Base-by-base conservation (phyloP, 2,797 vertebrate genomes). In the Cryptoblepharus egeriae region DNA sequence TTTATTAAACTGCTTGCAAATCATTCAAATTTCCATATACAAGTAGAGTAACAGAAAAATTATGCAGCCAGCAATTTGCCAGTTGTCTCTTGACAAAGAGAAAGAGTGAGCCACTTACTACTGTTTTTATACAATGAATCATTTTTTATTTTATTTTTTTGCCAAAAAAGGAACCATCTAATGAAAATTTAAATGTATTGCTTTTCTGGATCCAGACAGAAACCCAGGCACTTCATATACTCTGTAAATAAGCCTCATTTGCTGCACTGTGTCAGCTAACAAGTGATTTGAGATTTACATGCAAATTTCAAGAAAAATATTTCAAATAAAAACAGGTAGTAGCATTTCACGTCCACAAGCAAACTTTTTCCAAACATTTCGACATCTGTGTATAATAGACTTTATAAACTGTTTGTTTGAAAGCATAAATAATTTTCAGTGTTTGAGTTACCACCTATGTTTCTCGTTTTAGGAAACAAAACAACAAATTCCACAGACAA, bases 341-440 rank as follows among this genome's bases (percentile, higher is more conserved):
- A 96, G 96, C 93, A 96, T 96, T 96, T 96, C 95, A 83, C 88
- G 88, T 90, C 88, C 92, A 94, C 95, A 95, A 94, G 94, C 95
- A 96, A 96, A 94, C 89, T 93, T 85, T 95, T 95, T 96, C 95
- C 96, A 97, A 97, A 97, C 94, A 97, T 94, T 95, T 96, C 94
- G 95, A 91, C 94, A 93, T 96, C 95, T 97, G 96, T 97, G 93
- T 97, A 96, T 95, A 96, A 95, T 94, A 94, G 92, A 58, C 57
- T 92, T 92, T 95, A 96, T 95, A 96, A 93, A 96, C 94, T 97
- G 96, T 97, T 97, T 97, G 96, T 96, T 95, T 94, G 89, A 85
- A 95, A 87, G 87, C 65, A 91, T 97, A 97, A 97, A 98, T 96
- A 96, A 92, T 92, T 93, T 93, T 94, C 93, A 20, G 84, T 95